A percentile compares a stretch with the other conserved stretches of the same genome.
These are phyloP conservation scores for Ranitomeya variabilis DNA, from an alignment of 2,113 vertebrate genomes.

Conservation along the genomic window DNA sequence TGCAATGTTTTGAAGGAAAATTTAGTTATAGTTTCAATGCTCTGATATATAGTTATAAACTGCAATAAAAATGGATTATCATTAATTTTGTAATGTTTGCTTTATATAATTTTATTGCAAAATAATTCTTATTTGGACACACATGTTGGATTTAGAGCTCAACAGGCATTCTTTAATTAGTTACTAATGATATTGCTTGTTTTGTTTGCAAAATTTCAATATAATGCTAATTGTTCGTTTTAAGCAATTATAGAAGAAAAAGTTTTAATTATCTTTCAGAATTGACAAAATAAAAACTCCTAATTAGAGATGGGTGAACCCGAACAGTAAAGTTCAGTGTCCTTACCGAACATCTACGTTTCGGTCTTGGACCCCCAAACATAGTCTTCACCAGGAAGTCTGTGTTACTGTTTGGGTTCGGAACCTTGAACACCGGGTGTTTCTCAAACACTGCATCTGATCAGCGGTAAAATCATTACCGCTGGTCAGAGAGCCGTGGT, in stretches of 20 bases:
- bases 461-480: no score
- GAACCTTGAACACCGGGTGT: no score
- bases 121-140: neutral
- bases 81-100: neutral
- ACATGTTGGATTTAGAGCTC: neutral
- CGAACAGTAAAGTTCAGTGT: no score
- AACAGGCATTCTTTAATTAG: slow-evolving; percentile 3
- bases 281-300: neutral
- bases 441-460: no score
- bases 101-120: neutral
- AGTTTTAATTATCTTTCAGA: neutral
- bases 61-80: neutral
- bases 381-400: no score
- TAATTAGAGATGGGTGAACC: neutral
- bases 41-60: neutral
- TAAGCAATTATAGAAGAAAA: neutral
- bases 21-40: neutral
- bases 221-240: neutral
- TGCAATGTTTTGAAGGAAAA: neutral
- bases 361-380: no score
- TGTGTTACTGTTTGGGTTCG: no score
- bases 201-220: neutral
- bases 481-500: no score
- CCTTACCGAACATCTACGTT: no score
- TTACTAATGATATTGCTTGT: neutral